Evolutionary conservation across 2,888 invertebrate genomes (phyloP), one percentile per base, ranked within the genome.

Genomic region (Callinectes sapidus): DNA sequence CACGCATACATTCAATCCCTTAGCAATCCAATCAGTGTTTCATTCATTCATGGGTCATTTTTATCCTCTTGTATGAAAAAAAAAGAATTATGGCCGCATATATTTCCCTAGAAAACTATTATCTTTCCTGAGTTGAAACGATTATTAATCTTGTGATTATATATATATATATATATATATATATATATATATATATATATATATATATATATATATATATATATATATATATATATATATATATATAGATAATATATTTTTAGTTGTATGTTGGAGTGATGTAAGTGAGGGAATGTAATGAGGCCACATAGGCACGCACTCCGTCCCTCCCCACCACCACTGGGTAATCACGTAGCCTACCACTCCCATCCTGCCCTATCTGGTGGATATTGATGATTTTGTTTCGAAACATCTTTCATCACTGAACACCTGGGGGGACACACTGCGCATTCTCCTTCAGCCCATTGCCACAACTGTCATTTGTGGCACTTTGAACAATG

Each of bases 141-240:
- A 0, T 10, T 48, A 48, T 48, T 10, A 48, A 10, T 35, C 39
- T 35, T 28, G 32, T 13, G 16, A 10, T 10, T 81, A 81, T 81
- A 39, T 39, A 39, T 39, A 86, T 39, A 23, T 35, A 39, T 35
- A 86, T 39, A 35, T 86, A n/a, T 86, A 39, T 86, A n/a, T 86
- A 39, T 86, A 23, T 48, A 39, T 86, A 39, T 86, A 39, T 86
- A 39, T 86, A n/a, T 86, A n/a, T 48, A 39, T 86, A 39, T 86
- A 39, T 86, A 39, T 86, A 39, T 86, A 39, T 86, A 39, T 86
- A 39, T 42, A 35, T 86, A 35, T 86, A n/a, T 71, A n/a, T 71
- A n/a, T 71, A n/a, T 71, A n/a, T 71, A n/a, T 71, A n/a, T 71
- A n/a, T 71, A n/a, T 71, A n/a, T 71, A n/a, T 71, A n/a, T 71